Evolutionary conservation across 2,797 vertebrate species (phyloP), one percentile per base, ranked within the genome.

Genomic region (Urosaurus nigricauda): DNA sequence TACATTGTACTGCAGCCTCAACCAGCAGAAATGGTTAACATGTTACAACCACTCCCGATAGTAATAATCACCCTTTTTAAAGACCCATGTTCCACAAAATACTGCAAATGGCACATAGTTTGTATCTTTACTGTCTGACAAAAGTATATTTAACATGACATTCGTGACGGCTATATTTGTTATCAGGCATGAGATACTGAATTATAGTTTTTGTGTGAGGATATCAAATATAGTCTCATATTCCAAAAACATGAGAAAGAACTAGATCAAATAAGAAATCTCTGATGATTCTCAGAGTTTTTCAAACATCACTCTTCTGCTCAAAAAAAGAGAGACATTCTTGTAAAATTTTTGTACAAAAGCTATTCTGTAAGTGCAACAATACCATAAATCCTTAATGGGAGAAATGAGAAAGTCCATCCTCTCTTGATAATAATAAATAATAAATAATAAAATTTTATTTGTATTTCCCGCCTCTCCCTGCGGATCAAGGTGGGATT

Each of bases 171-270:
- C 8, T 80, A 2, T 19, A 24, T 81, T 73, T 60, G 9, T 81
- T 73, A n/a, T 3, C 24, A 40, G 19, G 7, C 19, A 56, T 60
- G 32, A 79, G 53, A 35, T 17, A 14, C 29, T 70, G 12, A 83
- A 82, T 13, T 26, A 24, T 12, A 17, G 5, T 11, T 60, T 78
- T 68, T 24, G 9, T 81, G 29, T 53, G 29, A n/a, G 47, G 14
- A 80, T 16, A 60, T 80, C 58, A 80, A 83, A 68, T 83, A 40
- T 13, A 65, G 26, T 68, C 21, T 40, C 51, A 11, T 16, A 26
- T 86, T 86, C 51, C 6, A 79, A 79, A 47, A 79, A 79, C 58
- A 53, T 32, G 68, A 24, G 21, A 43, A 68, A 21, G 70, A 86
- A 79, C 2, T 68, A 53, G n/a, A 86, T 68, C 47, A 79, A 47